Base-by-base conservation (phyloP, 2,888 invertebrate genomes). In the Heteromyza rotundicornis region DNA sequence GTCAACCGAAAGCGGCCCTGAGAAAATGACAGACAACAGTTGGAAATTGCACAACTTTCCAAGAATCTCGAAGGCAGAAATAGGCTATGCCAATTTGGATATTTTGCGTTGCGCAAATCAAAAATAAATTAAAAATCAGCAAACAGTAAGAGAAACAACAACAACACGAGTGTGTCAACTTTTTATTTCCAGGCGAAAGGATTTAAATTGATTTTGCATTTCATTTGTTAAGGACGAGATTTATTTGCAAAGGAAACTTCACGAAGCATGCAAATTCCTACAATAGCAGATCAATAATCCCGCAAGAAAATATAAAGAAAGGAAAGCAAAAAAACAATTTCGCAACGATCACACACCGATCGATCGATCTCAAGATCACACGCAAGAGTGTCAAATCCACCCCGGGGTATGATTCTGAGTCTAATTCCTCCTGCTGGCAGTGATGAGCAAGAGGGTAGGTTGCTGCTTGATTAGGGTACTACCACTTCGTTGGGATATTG, bases 121-220 rank as follows among this genome's bases (percentile, higher is more conserved):
- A 72, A 74, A 73, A 72, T 73, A 76, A 78, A 77, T 77, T 76
- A 72, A 75, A 77, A 74, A 76, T 73, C 78, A 77, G 75, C 78
- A 77, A 76, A 77, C 69, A 73, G 68, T 59, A 54, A 16, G n/a
- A 27, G 27, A 32, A 23, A 23, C 52, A n/a, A 23, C 24, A 19
- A 36, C 70, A 73, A 63, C 71, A 22, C 36, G 70, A 65, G 74
- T 67, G n/a, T n/a, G 68, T 75, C 73, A 73, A 76, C 71, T 57
- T 66, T 68, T 64, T 54, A 44, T 57, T 69, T 68, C 65, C 66
- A 60, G 47, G 53, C 66, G 64, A 68, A 69, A 69, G 66, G 68
- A 68, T 66, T 69, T 64, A 59, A 68, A 69, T 66, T 65, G 64
- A 65, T 59, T 63, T 53, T 24, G 20, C 50, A 22, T 50, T 19